These are phyloP conservation scores for Sebastes ruberrimus DNA, from an alignment of 2,797 vertebrate species.

Conservation along the genomic window DNA sequence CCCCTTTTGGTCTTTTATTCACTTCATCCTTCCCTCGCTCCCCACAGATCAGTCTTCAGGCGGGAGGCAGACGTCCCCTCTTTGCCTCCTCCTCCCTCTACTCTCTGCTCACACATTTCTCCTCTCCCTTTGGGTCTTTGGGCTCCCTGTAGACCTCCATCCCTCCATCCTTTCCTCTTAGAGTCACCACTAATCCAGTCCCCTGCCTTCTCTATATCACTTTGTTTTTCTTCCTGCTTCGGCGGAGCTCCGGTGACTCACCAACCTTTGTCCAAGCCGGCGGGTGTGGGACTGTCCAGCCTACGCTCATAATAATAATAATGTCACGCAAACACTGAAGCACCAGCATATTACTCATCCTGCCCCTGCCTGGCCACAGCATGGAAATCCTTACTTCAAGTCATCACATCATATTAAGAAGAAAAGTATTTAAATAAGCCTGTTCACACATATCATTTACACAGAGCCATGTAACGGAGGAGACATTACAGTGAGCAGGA, in stretches of 20 bases:
- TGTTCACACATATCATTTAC: background rate
- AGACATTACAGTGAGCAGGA: background rate
- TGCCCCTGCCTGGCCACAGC: constrained; percentile 28
- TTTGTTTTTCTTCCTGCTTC: constrained; percentile 43
- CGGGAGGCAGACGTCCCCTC: constrained; percentile 13
- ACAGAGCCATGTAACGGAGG: background rate
- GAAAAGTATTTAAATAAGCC: background rate
- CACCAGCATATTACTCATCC: constrained; percentile 50
- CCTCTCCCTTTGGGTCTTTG: constrained; percentile 5
- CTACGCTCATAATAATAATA: constrained; percentile 16
- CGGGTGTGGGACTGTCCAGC: constrained; percentile 47
- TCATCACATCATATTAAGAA: constrained; percentile 32
- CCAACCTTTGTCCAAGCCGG: constrained; percentile 61
- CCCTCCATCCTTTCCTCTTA: constrained; percentile 11
- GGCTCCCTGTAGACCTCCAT: constrained; percentile 21
- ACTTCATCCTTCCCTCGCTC: constrained; percentile 44
- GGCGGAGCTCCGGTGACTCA: constrained; percentile 56
- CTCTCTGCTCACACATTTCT: constrained; percentile 14
- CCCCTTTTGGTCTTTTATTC: constrained; percentile 50
- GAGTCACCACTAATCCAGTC: constrained; percentile 48
- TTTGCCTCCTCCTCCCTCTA: constrained; percentile 6
- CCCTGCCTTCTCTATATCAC: constrained; percentile 33
- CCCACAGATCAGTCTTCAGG: constrained; percentile 38
- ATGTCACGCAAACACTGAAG: constrained; percentile 35
- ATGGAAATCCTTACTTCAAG: constrained; percentile 29